Percentiles rank a stretch among this genome's conserved stretches.
Evolutionary conservation across 2,888 invertebrate species (phyloP).

Genomic region (Orchestes rusci): DNA sequence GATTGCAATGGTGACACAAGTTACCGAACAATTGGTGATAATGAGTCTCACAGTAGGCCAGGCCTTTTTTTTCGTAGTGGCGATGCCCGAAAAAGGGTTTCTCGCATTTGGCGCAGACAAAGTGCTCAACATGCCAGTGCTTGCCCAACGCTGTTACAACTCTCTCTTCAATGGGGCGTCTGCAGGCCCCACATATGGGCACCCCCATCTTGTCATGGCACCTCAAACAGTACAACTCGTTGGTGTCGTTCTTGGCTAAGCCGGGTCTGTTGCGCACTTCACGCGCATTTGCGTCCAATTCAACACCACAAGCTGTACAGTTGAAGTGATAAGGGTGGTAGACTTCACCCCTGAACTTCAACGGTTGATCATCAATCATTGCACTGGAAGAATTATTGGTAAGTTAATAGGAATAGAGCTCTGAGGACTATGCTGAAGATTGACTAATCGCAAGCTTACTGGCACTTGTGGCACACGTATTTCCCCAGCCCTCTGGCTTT

Average conservation of each 20-base stretch:
- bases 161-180: constrained; percentile 96
- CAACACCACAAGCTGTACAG: constrained; percentile 85
- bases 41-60: constrained; percentile 98
- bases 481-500: constrained; percentile 93
- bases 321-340: constrained; percentile 99
- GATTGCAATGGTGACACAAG: constrained; percentile 97
- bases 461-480: constrained; percentile 97
- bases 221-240: constrained; percentile 93
- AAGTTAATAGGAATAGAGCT: not conserved
- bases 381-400: constrained; percentile 37
- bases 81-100: constrained; percentile 98
- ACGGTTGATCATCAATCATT: constrained; percentile 83
- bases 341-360: constrained; percentile 90
- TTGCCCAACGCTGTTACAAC: constrained; percentile 98
- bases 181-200: constrained; percentile 99
- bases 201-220: constrained; percentile 99
- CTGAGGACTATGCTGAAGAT: not conserved
- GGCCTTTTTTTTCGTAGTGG: constrained; percentile 96
- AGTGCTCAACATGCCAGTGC: constrained; percentile 99
- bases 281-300: constrained; percentile 91
- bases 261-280: constrained; percentile 89
- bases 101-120: constrained; percentile 99
- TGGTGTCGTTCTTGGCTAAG: constrained; percentile 85
- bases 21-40: constrained; percentile 99
- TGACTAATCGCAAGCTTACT: constrained; percentile 55